Evolutionary conservation across 1,140 invertebrate genomes (phyloP).

Genomic region (Sinella curviseta): DNA sequence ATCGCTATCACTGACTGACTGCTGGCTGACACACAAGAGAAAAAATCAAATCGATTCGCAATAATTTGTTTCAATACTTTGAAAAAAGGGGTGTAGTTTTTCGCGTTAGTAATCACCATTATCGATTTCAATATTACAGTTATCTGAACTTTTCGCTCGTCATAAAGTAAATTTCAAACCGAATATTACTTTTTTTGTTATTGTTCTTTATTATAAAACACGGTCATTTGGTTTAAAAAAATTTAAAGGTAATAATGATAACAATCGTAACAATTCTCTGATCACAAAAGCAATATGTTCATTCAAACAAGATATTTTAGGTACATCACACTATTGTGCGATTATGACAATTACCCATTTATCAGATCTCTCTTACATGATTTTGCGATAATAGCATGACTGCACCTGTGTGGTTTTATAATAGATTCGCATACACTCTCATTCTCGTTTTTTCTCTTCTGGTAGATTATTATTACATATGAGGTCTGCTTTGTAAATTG

Average conservation of each 20-base stretch:
- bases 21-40: too few relatives aligned
- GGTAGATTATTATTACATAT: not conserved
- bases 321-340: not conserved
- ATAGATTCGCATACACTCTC: not conserved
- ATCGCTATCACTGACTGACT: too few relatives aligned
- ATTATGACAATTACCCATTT: not conserved
- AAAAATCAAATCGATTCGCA: not conserved
- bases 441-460: not conserved
- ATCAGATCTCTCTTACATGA: not conserved
- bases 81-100: not conserved
- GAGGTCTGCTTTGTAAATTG: not conserved
- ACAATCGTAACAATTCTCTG: too few relatives aligned
- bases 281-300: too few relatives aligned
- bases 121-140: not conserved
- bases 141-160: not conserved
- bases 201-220: too few relatives aligned
- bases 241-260: not conserved
- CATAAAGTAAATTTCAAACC: constrained; percentile 1
- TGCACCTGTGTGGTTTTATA: not conserved
- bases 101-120: too few relatives aligned
- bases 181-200: not conserved
- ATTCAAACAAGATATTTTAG: too few relatives aligned
- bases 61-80: not conserved
- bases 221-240: not conserved
- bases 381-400: not conserved